Conservation (phyloP, 2,113 vertebrate species). For the Ornithorhynchus anatinus region DNA sequence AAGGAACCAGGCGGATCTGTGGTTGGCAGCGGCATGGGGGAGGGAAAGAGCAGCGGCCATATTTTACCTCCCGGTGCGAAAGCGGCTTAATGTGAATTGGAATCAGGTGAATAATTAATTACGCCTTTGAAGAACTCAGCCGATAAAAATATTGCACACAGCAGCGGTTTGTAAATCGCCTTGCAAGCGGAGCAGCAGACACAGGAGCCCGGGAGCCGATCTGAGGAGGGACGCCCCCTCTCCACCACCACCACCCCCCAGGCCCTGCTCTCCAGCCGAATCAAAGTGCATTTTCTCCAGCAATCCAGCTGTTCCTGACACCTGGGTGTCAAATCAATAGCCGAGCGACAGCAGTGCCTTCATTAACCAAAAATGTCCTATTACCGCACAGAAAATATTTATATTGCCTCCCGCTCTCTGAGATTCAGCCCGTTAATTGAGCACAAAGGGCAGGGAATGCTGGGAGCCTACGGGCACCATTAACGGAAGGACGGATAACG, state of each 20-base stretch:
- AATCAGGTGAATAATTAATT: constrained; percentile 71
- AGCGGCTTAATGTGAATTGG: constrained; percentile 61
- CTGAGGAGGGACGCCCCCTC: constrained; percentile 34
- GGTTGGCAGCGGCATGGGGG: neutral
- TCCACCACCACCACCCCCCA: neutral
- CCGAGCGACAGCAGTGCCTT: constrained; percentile 4
- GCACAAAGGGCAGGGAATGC: constrained; percentile 32
- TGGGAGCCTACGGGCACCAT: constrained; percentile 7
- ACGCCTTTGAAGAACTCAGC: constrained; percentile 61
- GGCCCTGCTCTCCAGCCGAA: neutral
- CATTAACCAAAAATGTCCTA: neutral
- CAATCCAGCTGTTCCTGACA: constrained; percentile 43
- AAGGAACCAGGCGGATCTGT: neutral
- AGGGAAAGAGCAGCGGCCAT: neutral
- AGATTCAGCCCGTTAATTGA: constrained; percentile 21
- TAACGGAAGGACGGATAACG: neutral
- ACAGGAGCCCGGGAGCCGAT: neutral
- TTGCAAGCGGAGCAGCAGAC: constrained; percentile 9
- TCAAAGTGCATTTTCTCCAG: constrained; percentile 39
- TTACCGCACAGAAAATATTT: constrained; percentile 42
- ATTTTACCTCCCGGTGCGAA: constrained; percentile 8
- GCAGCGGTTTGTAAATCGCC: constrained; percentile 45
- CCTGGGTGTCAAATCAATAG: constrained; percentile 47
- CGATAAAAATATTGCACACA: constrained; percentile 60
- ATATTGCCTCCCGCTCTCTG: constrained; percentile 47